phyloP scores from a whole-genome alignment of 1,140 invertebrate species.

The Ruditapes philippinarum region DNA sequence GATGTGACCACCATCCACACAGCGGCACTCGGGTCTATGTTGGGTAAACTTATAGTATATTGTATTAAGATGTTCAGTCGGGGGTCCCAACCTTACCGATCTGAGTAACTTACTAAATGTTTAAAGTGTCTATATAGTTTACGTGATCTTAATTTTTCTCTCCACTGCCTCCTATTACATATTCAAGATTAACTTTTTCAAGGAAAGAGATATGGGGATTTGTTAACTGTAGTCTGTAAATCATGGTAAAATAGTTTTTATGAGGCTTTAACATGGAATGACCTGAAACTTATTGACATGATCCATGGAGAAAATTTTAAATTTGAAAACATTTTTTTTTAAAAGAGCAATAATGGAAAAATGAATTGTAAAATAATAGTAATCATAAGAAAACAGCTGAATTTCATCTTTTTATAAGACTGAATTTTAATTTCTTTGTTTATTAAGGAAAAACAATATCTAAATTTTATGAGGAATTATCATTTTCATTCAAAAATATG shows the following conservation, averaged over 20 bases:
- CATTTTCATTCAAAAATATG: too few species aligned
- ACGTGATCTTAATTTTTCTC: neutral
- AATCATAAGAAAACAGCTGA: too few species aligned
- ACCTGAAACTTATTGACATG: neutral
- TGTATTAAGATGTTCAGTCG: neutral
- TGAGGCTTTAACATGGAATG: neutral
- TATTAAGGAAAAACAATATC: too few species aligned
- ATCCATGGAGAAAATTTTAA: too few species aligned
- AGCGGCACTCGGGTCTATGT: neutral
- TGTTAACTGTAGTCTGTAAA: too few species aligned
- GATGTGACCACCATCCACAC: neutral
- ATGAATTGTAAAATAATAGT: too few species aligned
- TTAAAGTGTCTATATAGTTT: constrained; percentile 1
- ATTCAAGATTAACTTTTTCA: neutral
- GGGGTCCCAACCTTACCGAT: neutral
- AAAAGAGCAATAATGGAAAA: too few species aligned
- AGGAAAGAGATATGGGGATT: too few species aligned
- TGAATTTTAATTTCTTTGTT: too few species aligned
- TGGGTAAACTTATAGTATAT: constrained; percentile 1
- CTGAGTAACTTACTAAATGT: constrained; percentile 7
- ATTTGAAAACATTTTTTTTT: too few species aligned
- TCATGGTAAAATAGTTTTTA: neutral
- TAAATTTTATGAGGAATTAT: too few species aligned
- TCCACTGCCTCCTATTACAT: neutral
- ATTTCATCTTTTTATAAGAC: too few species aligned